Percentiles rank a stretch among this genome's conserved stretches.
phyloP scores from a whole-genome alignment of 2,888 invertebrate genomes.

The Cabera pusaria region DNA sequence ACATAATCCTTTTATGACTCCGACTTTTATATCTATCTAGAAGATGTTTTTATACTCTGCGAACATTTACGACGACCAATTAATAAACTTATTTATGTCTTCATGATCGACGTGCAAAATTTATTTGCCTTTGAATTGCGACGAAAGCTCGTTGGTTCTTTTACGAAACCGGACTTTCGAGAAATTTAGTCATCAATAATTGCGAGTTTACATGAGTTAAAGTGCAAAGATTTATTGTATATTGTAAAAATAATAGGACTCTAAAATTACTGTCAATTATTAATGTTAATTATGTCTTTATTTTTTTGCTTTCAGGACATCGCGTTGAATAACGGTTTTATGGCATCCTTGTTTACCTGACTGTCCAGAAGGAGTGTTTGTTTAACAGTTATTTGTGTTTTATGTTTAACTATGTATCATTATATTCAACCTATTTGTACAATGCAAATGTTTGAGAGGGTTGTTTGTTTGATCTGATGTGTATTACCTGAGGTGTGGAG shows the following conservation, averaged over 20 bases:
- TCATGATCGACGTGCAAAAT: constrained; percentile 20
- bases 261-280: constrained; percentile 13
- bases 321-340: no score
- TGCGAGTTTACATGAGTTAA: constrained; percentile 14
- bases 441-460: no score
- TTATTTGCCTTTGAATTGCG: constrained; percentile 10
- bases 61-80: constrained; percentile 12
- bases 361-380: no score
- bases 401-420: no score
- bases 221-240: constrained; percentile 8
- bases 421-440: no score
- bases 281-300: constrained; percentile 2
- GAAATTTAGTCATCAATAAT: constrained; percentile 13
- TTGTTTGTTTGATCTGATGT: no score
- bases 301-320: no score
- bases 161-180: constrained; percentile 18
- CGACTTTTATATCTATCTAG: background rate
- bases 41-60: background rate
- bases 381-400: no score
- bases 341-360: no score
- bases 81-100: constrained; percentile 17
- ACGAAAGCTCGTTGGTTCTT: constrained; percentile 18
- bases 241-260: constrained; percentile 7
- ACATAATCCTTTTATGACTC: background rate
- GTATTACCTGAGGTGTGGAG: no score